These are phyloP conservation scores for Drosophila putrida DNA, from an alignment of 2,888 invertebrate genomes.

Conservation along the genomic window DNA sequence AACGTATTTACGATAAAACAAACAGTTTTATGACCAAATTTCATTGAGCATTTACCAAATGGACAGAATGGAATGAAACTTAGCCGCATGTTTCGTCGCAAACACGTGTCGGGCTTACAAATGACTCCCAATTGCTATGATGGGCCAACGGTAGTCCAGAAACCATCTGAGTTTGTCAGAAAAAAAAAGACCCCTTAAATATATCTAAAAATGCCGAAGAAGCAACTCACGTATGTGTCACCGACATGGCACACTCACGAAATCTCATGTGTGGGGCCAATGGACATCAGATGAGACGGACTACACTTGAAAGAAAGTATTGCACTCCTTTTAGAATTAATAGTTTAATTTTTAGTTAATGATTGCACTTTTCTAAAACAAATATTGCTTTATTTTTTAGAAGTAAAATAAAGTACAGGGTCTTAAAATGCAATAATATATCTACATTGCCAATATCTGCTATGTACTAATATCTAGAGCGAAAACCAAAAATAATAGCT, in stretches of 20 bases:
- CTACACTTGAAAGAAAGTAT: neutral
- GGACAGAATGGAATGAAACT: slow-evolving; percentile 31
- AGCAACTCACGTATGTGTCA: slow-evolving; percentile 65
- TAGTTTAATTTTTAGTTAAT: too few species aligned
- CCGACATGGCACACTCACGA: slow-evolving; percentile 65
- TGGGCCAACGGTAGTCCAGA: slow-evolving; percentile 69
- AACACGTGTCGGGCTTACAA: slow-evolving; percentile 69
- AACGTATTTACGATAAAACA: slow-evolving; percentile 67
- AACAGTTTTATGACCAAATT: slow-evolving; percentile 70
- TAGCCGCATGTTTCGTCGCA: slow-evolving; percentile 31
- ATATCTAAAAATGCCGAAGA: slow-evolving; percentile 6
- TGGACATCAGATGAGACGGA: slow-evolving; percentile 34
- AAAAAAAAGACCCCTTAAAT: neutral
- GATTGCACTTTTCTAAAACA: too few species aligned
- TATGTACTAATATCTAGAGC: too few species aligned
- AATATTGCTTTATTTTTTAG: too few species aligned
- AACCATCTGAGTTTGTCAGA: slow-evolving; percentile 39
- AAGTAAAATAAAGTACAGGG: too few species aligned
- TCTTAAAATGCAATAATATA: too few species aligned
- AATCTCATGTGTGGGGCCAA: slow-evolving; percentile 50
- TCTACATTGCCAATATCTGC: too few species aligned
- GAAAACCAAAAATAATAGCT: too few species aligned
- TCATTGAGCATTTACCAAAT: slow-evolving; percentile 73
- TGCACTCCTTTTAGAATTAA: too few species aligned
- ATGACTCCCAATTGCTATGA: slow-evolving; percentile 50